Conservation (phyloP, 2,113 vertebrate genomes). For the Protomyctophum bolini region DNA sequence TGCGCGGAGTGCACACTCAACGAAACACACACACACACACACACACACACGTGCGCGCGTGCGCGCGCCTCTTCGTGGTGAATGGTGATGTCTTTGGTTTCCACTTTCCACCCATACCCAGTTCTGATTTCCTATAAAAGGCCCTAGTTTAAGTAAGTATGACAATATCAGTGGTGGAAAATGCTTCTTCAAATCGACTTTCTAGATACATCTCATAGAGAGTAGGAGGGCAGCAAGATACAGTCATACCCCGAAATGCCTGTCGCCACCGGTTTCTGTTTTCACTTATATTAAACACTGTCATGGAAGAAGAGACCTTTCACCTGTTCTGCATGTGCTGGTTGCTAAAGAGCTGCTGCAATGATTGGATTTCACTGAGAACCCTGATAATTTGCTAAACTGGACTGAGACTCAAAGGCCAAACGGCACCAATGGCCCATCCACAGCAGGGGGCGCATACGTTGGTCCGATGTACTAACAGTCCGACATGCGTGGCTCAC, state of each 20-base stretch:
- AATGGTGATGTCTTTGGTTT: slow-evolving; percentile 74
- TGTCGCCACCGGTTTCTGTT: slow-evolving; percentile 65
- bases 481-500: too few species aligned
- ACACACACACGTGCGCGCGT: slow-evolving; percentile 28
- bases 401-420: slow-evolving; percentile 56
- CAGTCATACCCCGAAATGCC: slow-evolving; percentile 35
- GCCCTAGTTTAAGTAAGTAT: slow-evolving; percentile 62
- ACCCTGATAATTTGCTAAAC: slow-evolving; percentile 62
- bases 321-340: slow-evolving; percentile 59
- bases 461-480: too few species aligned
- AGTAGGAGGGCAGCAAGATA: slow-evolving; percentile 32
- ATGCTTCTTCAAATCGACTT: slow-evolving; percentile 22
- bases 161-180: slow-evolving; percentile 62
- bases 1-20: slow-evolving; percentile 54
- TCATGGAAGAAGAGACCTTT: slow-evolving; percentile 61
- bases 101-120: slow-evolving; percentile 39
- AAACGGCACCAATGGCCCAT: slow-evolving; percentile 47
- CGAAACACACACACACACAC: slow-evolving; percentile 20
- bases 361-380: slow-evolving; percentile 51
- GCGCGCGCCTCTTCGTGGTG: slow-evolving; percentile 69
- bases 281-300: slow-evolving; percentile 69
- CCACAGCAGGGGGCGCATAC: not conserved
- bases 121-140: slow-evolving; percentile 82
- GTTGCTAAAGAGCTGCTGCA: slow-evolving; percentile 50
- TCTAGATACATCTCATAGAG: slow-evolving; percentile 48